phyloP scores from a whole-genome alignment of 2,113 vertebrate species.

The Puma concolor region DNA sequence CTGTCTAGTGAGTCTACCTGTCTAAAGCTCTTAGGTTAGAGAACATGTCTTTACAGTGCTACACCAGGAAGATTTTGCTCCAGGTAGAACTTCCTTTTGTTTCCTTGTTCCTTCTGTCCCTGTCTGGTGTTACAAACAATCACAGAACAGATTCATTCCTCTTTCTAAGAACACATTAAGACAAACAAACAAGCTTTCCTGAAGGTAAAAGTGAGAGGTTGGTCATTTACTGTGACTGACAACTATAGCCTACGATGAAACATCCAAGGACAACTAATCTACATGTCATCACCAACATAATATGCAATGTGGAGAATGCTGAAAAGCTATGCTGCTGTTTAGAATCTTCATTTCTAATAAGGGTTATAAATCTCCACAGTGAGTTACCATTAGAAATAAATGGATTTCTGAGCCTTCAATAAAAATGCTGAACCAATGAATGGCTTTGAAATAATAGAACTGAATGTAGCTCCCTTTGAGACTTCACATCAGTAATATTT shows the following conservation, averaged over 20 bases:
- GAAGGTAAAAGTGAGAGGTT: neutral
- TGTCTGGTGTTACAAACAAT: neutral
- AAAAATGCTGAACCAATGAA: neutral
- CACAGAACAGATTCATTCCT: neutral
- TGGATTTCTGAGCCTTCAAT: neutral
- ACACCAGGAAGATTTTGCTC: neutral
- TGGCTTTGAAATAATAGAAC: neutral
- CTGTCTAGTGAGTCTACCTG: neutral
- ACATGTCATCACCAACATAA: rapidly evolving
- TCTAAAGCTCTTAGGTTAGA: neutral
- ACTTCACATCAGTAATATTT: neutral
- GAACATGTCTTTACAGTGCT: neutral
- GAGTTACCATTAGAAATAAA: neutral
- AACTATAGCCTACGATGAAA: rapidly evolving
- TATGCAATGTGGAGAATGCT: neutral
- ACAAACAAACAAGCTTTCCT: neutral
- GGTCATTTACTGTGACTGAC: neutral
- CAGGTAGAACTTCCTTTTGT: neutral
- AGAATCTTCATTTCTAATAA: neutral
- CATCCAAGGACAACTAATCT: neutral
- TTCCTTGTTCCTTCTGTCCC: neutral
- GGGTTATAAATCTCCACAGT: neutral
- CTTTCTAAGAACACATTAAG: neutral
- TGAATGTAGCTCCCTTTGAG: neutral
- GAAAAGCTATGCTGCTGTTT: neutral